Evolutionary conservation across 2,888 invertebrate genomes (phyloP), one percentile per base, ranked within the genome.

Genomic region (Eilema depressum): DNA sequence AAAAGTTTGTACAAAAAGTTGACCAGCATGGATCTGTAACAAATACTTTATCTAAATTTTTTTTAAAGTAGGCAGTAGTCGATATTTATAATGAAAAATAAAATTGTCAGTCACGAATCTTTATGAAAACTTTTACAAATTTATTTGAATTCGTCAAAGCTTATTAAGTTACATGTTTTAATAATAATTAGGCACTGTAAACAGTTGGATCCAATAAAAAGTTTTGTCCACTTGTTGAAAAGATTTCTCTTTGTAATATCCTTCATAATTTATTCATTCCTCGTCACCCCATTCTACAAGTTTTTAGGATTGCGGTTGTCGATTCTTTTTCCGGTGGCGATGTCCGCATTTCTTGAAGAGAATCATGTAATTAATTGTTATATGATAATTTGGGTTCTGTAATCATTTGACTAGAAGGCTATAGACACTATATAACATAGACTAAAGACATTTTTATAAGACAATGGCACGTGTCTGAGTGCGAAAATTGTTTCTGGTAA

Each of bases 191-290:
- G 69, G 81, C 71, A 76, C 77, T 82, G 80, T 79, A 82, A 82
- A 82, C 75, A 79, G 75, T 76, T 74, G 62, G 75, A 81, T 80
- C 69, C 74, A 77, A 78, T 79, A 77, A 82, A 81, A 79, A 83
- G 74, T 78, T 83, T 74, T 71, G 71, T 77, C 75, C 75, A 79
- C 74, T 83, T 83, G 76, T 78, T 81, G 78, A 72, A 81, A 78
- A 79, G 76, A 77, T 76, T 83, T 86, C 70, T 83, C 80, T 83
- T 80, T 81, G 71, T 73, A 74, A 75, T 73, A 79, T 86, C 80
- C 73, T 82, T 84, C 75, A 82, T 88, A 88, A 88, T 88, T 88
- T 87, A 88, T 88, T 88, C 88, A 88, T 88, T 78, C 78, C 79
- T 81, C 76, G 79, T 73, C 72, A 74, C 77, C 75, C 79, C 75